These are phyloP conservation scores for Campoplex capitator DNA, from an alignment of 2,888 invertebrate genomes.

Conservation along the genomic window DNA sequence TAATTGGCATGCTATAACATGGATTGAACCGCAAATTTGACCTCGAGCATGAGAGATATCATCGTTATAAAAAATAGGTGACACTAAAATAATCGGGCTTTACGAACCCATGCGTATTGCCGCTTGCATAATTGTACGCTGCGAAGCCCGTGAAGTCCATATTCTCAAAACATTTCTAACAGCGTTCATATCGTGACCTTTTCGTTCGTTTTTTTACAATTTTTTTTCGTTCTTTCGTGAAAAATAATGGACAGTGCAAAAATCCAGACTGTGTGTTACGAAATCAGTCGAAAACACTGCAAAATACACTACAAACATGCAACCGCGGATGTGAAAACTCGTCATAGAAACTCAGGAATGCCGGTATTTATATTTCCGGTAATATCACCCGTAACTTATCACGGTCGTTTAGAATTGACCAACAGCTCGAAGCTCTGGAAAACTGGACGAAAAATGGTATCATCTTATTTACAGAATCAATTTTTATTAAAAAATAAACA, in stretches of 20 bases:
- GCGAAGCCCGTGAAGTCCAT: constrained; percentile 38
- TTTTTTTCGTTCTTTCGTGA: not conserved
- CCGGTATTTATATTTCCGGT: not conserved
- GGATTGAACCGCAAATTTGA: not conserved
- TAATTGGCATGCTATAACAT: not conserved
- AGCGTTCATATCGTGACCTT: constrained; percentile 53
- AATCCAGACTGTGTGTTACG: not conserved
- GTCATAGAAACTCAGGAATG: not conserved
- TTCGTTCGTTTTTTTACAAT: constrained; percentile 1
- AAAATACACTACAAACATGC: not conserved
- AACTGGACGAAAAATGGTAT: not conserved
- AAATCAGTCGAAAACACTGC: not conserved
- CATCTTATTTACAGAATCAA: too few relatives aligned
- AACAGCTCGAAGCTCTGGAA: constrained; percentile 3
- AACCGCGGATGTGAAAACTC: not conserved
- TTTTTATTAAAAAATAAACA: not conserved
- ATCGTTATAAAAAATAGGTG: not conserved
- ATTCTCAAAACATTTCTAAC: constrained; percentile 60
- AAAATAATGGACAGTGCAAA: not conserved
- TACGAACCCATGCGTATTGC: constrained; percentile 65
- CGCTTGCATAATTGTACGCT: constrained; percentile 47
- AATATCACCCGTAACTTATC: not conserved
- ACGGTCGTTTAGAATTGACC: not conserved
- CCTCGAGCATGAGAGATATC: not conserved
- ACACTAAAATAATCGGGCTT: constrained; percentile 19